Conservation (phyloP, 2,888 invertebrate genomes). For the Drosophila dives region DNA sequence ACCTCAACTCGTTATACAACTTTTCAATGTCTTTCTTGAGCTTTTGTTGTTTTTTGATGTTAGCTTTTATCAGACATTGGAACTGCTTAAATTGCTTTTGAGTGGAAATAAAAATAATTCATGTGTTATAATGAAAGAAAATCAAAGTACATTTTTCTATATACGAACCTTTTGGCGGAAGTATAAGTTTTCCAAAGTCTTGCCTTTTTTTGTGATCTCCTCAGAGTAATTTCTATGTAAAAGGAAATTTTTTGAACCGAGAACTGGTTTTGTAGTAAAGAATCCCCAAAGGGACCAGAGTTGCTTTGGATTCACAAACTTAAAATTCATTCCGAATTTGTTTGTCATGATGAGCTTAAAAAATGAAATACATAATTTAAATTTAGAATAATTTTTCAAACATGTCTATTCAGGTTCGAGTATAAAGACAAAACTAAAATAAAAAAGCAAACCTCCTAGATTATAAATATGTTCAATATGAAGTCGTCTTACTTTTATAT, state of each 20-base stretch:
- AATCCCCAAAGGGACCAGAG: background rate
- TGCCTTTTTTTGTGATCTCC: slow-evolving; percentile 36
- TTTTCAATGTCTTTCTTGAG: background rate
- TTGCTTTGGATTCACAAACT: background rate
- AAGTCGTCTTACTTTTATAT: background rate
- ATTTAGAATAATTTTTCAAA: background rate
- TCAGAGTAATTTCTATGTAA: slow-evolving; percentile 11
- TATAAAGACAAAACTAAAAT: background rate
- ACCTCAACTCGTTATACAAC: background rate
- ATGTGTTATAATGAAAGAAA: background rate
- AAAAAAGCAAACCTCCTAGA: background rate
- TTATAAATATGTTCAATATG: background rate
- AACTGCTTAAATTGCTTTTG: slow-evolving; percentile 22
- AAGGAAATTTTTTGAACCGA: background rate
- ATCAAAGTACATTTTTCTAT: background rate
- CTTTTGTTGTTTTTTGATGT: background rate
- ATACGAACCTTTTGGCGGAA: slow-evolving; percentile 54
- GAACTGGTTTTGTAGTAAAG: background rate
- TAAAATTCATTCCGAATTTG: background rate
- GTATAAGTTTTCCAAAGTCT: slow-evolving; percentile 46
- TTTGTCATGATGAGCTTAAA: background rate
- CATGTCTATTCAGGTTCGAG: background rate
- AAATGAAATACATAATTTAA: background rate
- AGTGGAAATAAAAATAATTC: background rate
- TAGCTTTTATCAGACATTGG: background rate